Percentiles rank a stretch among this genome's conserved stretches.
Evolutionary conservation across 2,797 vertebrate genomes (phyloP).

Genomic region (Austrolebias charrua): DNA sequence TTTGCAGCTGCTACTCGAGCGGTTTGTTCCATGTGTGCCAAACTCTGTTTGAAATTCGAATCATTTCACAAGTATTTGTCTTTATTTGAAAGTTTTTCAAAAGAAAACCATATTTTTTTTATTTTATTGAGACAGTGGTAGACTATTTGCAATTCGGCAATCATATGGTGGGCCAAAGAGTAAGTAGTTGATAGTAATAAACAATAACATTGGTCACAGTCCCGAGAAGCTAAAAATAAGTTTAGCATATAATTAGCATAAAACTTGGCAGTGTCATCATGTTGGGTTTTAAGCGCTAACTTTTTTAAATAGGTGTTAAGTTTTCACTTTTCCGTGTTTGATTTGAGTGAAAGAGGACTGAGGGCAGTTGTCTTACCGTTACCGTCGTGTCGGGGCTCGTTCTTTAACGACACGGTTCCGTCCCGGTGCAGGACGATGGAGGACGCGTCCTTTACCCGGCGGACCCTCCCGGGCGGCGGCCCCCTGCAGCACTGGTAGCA

Average conservation of each 20-base stretch:
- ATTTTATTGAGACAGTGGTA: too few relatives aligned
- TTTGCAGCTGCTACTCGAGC: not conserved
- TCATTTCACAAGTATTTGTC: not conserved
- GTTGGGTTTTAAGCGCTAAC: rapidly evolving
- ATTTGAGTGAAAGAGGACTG: not conserved
- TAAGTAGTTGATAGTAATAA: not conserved
- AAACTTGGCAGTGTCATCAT: not conserved
- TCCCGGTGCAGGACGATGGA: conserved; percentile 83
- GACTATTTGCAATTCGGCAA: not conserved
- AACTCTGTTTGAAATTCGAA: not conserved
- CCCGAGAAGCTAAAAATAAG: not conserved
- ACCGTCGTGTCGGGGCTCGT: conserved; percentile 47
- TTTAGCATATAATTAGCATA: not conserved
- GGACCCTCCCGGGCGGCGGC: conserved; percentile 39
- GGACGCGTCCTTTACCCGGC: conserved; percentile 70
- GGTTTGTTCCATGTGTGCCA: conserved; percentile 8
- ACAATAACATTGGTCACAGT: not conserved
- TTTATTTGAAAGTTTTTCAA: not conserved
- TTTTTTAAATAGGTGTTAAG: not conserved
- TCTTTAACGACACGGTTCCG: conserved; percentile 79
- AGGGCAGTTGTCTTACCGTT: conserved; percentile 59
- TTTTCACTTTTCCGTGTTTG: not conserved
- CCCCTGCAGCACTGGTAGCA: conserved; percentile 92
- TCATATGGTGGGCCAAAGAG: too few relatives aligned
- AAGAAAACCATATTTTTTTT: not conserved